Conservation (phyloP, 2,888 invertebrate genomes). For the Atherix ibis region DNA sequence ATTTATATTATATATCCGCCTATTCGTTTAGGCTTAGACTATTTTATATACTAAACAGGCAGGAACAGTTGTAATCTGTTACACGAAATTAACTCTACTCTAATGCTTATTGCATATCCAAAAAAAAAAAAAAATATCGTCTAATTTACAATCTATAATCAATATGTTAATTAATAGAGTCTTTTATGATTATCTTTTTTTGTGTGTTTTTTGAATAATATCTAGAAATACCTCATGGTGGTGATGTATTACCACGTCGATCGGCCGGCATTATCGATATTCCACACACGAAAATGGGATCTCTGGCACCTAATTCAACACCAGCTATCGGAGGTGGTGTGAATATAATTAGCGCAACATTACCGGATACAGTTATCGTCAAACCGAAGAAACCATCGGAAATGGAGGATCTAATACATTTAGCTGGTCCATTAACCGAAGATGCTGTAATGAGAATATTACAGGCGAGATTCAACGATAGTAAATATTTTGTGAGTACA, state of each 20-base stretch:
- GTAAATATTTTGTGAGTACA: conserved; percentile 69
- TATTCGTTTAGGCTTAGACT: too few relatives aligned
- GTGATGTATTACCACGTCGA: conserved; percentile 15
- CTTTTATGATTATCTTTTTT: too few relatives aligned
- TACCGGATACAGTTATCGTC: conserved; percentile 9
- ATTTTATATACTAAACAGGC: too few relatives aligned
- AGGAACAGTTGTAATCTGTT: too few relatives aligned
- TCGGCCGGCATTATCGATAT: conserved; percentile 11
- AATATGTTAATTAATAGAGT: too few relatives aligned
- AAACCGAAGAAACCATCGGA: conserved; percentile 27
- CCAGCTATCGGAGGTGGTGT: conserved; percentile 7
- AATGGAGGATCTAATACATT: conserved; percentile 80
- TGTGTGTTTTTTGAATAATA: too few relatives aligned
- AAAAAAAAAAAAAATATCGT: too few relatives aligned
- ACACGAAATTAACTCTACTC: too few relatives aligned
- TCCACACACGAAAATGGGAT: conserved; percentile 8
- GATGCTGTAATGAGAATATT: conserved; percentile 85
- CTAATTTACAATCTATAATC: too few relatives aligned
- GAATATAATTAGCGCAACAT: conserved; percentile 12
- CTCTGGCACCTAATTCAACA: conserved; percentile 7
- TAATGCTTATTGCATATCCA: too few relatives aligned
- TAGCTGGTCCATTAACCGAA: conserved; percentile 84
- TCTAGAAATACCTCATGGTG: neutral
- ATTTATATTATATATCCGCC: too few relatives aligned
- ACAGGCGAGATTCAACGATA: conserved; percentile 73